phyloP scores from a whole-genome alignment of 2,888 invertebrate species.

The Mesorhabditis belari region DNA sequence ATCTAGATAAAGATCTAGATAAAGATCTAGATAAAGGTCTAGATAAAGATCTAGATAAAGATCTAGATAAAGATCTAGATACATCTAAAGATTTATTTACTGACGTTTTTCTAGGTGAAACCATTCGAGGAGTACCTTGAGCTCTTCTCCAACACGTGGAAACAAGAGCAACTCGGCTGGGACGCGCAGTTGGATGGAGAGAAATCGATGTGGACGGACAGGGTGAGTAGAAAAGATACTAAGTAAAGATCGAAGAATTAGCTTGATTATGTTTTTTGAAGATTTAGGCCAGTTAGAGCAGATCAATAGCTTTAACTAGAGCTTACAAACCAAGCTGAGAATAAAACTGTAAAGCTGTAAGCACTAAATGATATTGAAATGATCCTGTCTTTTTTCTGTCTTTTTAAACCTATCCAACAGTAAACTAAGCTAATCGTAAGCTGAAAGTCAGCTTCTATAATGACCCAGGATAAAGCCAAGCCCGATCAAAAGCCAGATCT shows the following conservation, averaged over 20 bases:
- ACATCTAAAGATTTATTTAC: not conserved
- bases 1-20: not conserved
- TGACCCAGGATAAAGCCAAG: no score
- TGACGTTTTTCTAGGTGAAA: not conserved
- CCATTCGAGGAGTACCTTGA: conserved; percentile 5
- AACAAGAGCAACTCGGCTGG: conserved; percentile 31
- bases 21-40: not conserved
- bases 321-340: no score
- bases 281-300: no score
- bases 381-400: no score
- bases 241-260: not conserved
- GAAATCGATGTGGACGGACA: conserved; percentile 35
- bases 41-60: not conserved
- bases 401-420: no score
- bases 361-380: no score
- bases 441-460: no score
- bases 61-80: not conserved
- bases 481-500: no score
- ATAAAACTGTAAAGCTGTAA: no score
- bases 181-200: conserved; percentile 39
- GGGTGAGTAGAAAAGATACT: conserved; percentile 8
- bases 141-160: conserved; percentile 28
- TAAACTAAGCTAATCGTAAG: no score
- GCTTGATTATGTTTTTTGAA: no score
- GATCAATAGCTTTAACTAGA: no score